Evolutionary conservation across 53 echinoderm and acorn worm species (phyloP).

Genomic region (Holothuria scabra): DNA sequence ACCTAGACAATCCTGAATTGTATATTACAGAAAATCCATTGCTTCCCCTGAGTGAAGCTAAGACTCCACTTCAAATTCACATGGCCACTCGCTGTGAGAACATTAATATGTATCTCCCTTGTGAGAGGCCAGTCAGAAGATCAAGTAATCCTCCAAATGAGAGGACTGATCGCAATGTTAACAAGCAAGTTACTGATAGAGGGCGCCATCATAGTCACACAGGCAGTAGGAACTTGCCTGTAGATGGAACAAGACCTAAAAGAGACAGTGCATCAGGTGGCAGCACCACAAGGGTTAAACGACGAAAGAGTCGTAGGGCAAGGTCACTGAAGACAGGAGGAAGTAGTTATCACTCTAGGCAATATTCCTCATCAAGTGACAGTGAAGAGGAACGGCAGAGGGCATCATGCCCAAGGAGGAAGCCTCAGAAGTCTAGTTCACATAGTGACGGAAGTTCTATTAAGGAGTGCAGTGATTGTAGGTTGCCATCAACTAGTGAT

Average conservation of each 20-base stretch:
- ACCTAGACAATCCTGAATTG: background rate
- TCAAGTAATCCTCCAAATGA: background rate
- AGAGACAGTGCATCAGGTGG: background rate
- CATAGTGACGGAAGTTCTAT: constrained; percentile 27
- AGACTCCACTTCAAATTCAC: constrained; percentile 44
- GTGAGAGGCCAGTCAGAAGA: background rate
- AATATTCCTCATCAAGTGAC: constrained; percentile 43
- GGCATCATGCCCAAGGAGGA: constrained; percentile 29
- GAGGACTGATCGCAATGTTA: background rate
- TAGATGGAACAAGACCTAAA: constrained; percentile 11
- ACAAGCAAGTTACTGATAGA: background rate
- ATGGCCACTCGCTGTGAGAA: constrained; percentile 43
- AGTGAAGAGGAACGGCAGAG: constrained; percentile 41
- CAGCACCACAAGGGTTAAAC: background rate
- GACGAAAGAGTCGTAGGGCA: constrained; percentile 25
- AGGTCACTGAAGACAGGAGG: constrained; percentile 28
- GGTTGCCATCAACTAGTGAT: constrained; percentile 28
- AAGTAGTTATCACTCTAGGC: background rate
- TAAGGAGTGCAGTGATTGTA: constrained; percentile 28
- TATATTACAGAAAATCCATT: constrained; percentile 39
- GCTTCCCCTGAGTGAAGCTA: constrained; percentile 24
- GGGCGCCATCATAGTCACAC: constrained; percentile 32
- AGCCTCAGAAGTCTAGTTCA: constrained; percentile 28
- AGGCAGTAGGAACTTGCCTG: background rate
- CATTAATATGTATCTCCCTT: constrained; percentile 2